phyloP scores from a whole-genome alignment of 2,113 vertebrate species.

The Daboia siamensis region DNA sequence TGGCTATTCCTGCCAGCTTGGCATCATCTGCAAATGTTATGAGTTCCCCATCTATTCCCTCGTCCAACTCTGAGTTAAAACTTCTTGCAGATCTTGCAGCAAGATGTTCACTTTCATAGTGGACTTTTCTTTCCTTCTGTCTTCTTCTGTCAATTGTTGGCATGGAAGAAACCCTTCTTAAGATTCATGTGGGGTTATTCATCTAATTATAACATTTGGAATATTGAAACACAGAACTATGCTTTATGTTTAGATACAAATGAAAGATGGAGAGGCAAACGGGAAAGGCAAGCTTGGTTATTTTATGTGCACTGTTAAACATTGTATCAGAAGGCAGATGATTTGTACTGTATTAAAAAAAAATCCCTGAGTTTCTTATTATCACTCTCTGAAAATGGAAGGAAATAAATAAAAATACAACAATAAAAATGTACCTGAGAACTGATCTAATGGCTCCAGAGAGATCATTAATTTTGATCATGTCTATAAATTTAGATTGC shows the following conservation, averaged over 20 bases:
- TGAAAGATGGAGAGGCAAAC: not conserved
- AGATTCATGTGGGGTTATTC: constrained; percentile 31
- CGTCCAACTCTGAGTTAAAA: not conserved
- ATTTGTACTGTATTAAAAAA: constrained; percentile 29
- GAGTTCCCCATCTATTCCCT: too few relatives aligned
- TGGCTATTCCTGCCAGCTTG: too few relatives aligned
- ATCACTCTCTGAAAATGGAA: constrained; percentile 22
- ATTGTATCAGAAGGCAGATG: constrained; percentile 3
- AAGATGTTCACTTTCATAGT: not conserved
- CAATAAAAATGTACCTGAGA: constrained; percentile 29
- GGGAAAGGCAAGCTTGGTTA: not conserved
- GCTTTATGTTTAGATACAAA: constrained; percentile 17
- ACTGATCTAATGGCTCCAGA: constrained; percentile 37
- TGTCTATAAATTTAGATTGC: constrained; percentile 58
- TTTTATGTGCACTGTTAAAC: constrained; percentile 19
- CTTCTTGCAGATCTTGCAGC: not conserved
- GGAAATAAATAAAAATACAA: constrained; percentile 50
- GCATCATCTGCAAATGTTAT: too few relatives aligned
- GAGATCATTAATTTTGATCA: constrained; percentile 52
- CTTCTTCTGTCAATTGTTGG: not conserved
- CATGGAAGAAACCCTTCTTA: constrained; percentile 1
- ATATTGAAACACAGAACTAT: constrained; percentile 31
- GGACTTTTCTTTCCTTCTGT: not conserved
- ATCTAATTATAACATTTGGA: constrained; percentile 23
- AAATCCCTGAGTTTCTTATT: constrained; percentile 41